A percentile compares a stretch with the other conserved stretches of the same genome.
These are phyloP conservation scores for Pelecanoides urinatrix DNA, from an alignment of 2,113 vertebrate genomes.

Conservation along the genomic window DNA sequence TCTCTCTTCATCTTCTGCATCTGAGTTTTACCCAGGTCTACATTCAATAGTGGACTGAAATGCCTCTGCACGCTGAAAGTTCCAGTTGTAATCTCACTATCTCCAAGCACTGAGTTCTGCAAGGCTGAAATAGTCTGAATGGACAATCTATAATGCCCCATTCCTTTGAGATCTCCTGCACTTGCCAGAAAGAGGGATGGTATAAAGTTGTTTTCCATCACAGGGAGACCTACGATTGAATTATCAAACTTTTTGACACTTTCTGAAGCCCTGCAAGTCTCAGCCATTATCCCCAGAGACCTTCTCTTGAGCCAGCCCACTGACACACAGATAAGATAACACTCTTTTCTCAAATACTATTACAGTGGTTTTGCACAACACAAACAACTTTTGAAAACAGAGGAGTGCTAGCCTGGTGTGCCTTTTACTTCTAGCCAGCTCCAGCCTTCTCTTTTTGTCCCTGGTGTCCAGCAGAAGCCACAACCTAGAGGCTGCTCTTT, in stretches of 20 bases:
- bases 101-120: background rate
- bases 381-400: background rate
- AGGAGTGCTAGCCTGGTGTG: background rate
- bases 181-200: background rate
- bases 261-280: background rate
- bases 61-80: background rate
- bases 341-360: background rate
- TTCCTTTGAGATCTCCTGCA: background rate
- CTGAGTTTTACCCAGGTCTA: background rate
- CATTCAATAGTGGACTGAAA: background rate
- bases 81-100: background rate
- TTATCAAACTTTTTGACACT: background rate
- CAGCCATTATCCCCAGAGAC: background rate
- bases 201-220: background rate
- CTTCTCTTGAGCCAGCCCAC: background rate
- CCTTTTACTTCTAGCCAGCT: background rate
- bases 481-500: background rate
- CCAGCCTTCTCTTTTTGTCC: background rate
- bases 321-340: background rate
- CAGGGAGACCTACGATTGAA: background rate
- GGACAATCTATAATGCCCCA: fast-evolving
- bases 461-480: background rate
- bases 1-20: background rate
- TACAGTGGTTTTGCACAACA: background rate
- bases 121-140: background rate